A percentile compares a stretch with the other conserved stretches of the same genome.
Conservation (phyloP, 2,888 invertebrate species). For the Geotrupes spiniger region DNA sequence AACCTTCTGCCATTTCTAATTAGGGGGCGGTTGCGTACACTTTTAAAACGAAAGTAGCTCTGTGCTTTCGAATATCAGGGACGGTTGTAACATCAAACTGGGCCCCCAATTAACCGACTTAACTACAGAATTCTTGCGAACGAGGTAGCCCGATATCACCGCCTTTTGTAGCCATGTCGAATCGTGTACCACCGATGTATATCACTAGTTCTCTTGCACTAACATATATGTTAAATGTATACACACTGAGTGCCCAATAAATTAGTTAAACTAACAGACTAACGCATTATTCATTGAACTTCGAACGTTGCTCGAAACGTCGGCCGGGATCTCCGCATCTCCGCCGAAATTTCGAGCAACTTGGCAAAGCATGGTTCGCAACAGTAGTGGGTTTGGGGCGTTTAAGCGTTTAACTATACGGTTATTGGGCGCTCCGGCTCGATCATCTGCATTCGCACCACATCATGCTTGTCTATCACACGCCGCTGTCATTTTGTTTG, state of each 20-base stretch:
- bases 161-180: no score
- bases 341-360: constrained; percentile 15
- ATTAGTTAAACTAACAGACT: constrained; percentile 47
- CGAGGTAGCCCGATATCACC: no score
- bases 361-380: constrained; percentile 51
- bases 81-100: no score
- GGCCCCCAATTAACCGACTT: no score
- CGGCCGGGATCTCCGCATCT: constrained; percentile 24
- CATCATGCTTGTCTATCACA: constrained; percentile 34
- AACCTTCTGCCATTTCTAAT: no score
- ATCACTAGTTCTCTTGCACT: constrained; percentile 30
- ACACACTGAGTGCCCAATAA: constrained; percentile 50
- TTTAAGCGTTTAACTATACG: constrained; percentile 33
- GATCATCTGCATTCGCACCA: constrained; percentile 28
- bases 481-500: constrained; percentile 34
- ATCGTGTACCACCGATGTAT: constrained; percentile 13
- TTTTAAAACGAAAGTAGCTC: no score
- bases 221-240: constrained; percentile 23
- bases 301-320: constrained; percentile 1
- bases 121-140: no score
- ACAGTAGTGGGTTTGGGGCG: constrained; percentile 13
- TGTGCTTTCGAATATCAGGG: no score
- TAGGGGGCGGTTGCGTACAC: no score
- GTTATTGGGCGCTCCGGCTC: constrained; percentile 51
- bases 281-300: constrained; percentile 33